phyloP scores from a whole-genome alignment of 2,888 invertebrate genomes.

The Trichogramma evanescens region DNA sequence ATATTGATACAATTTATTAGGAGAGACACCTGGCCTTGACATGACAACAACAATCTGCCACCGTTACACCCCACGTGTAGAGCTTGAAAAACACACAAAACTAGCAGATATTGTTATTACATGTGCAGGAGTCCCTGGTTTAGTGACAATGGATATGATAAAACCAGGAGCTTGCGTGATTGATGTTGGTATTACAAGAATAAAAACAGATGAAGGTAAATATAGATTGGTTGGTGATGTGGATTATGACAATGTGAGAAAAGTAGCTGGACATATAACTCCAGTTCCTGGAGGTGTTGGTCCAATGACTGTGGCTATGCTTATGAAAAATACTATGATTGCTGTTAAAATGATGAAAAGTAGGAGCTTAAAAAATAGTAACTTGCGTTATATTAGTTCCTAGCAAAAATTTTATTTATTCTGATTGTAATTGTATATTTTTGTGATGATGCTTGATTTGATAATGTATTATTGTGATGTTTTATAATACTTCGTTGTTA shows the following conservation, averaged over 20 bases:
- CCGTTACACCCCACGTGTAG: constrained; percentile 73
- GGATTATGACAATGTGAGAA: constrained; percentile 74
- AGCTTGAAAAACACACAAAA: constrained; percentile 62
- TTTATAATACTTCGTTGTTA: too few relatives aligned
- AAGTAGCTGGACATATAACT: constrained; percentile 77
- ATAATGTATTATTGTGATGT: too few relatives aligned
- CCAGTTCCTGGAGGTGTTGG: constrained; percentile 92
- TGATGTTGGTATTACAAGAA: constrained; percentile 78
- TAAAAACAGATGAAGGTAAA: constrained; percentile 61
- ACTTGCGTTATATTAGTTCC: neutral
- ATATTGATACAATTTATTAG: constrained; percentile 28
- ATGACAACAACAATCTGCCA: constrained; percentile 88
- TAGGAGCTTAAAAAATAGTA: neutral
- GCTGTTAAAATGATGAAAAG: constrained; percentile 55
- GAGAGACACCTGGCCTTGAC: constrained; percentile 60
- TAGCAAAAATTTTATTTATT: neutral
- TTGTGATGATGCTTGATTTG: too few relatives aligned
- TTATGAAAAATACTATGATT: constrained; percentile 80
- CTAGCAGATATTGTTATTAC: constrained; percentile 72
- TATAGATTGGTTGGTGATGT: constrained; percentile 80
- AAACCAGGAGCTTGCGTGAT: constrained; percentile 83
- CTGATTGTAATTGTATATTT: neutral
- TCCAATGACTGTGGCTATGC: constrained; percentile 90
- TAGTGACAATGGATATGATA: constrained; percentile 77
- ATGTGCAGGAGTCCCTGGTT: constrained; percentile 65